phyloP scores from a whole-genome alignment of 2,797 vertebrate species.

The Morus bassanus region DNA sequence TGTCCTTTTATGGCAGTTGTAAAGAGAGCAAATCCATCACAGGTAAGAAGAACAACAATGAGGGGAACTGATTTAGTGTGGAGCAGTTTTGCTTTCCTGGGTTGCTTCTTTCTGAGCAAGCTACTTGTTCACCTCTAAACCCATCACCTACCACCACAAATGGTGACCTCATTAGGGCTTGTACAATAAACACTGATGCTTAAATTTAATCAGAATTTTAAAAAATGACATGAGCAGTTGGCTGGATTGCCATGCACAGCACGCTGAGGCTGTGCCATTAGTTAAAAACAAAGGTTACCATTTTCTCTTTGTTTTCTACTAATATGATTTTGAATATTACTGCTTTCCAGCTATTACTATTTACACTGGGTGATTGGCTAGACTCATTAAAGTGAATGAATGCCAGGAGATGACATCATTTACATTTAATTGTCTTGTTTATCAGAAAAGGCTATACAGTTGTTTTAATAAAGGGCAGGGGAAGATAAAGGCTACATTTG shows the following conservation, averaged over 20 bases:
- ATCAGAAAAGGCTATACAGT: slow-evolving; percentile 72
- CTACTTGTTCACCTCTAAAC: not conserved
- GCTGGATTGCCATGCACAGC: slow-evolving; percentile 68
- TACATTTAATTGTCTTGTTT: slow-evolving; percentile 77
- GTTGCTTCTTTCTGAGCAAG: not conserved
- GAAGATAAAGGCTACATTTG: slow-evolving; percentile 75
- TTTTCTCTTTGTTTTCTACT: slow-evolving; percentile 71
- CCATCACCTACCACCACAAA: not conserved
- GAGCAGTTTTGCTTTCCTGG: not conserved
- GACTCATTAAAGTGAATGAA: slow-evolving; percentile 68
- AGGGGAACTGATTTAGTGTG: not conserved
- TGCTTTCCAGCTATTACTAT: slow-evolving; percentile 40
- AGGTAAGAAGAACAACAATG: not conserved
- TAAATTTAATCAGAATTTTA: slow-evolving; percentile 79
- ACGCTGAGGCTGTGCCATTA: slow-evolving; percentile 68
- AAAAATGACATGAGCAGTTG: slow-evolving; percentile 70
- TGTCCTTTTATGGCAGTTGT: not conserved
- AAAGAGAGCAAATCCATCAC: slow-evolving; percentile 11
- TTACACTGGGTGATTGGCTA: slow-evolving; percentile 50
- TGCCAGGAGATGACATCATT: slow-evolving; percentile 78
- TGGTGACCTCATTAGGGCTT: slow-evolving; percentile 74
- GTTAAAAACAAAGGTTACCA: slow-evolving; percentile 85
- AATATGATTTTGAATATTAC: slow-evolving; percentile 59
- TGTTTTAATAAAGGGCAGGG: slow-evolving; percentile 76
- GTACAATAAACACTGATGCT: slow-evolving; percentile 75